Conservation (phyloP, 1,140 invertebrate species). For the Anagrus nilaparvatae region DNA sequence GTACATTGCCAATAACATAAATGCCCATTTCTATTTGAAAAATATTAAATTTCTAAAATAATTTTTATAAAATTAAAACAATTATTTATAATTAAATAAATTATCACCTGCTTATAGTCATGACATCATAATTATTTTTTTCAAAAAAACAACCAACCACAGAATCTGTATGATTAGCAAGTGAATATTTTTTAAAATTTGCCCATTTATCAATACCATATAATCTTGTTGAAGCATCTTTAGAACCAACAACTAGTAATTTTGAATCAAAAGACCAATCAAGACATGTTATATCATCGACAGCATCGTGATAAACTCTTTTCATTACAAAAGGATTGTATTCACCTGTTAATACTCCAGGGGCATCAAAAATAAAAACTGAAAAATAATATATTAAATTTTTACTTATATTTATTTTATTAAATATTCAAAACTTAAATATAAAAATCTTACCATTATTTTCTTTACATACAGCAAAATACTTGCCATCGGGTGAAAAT, state of each 20-base stretch:
- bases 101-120: constrained; percentile 58
- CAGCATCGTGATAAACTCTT: constrained; percentile 66
- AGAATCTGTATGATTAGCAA: constrained; percentile 72
- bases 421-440: constrained; percentile 11
- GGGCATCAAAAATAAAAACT: constrained; percentile 82
- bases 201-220: constrained; percentile 62
- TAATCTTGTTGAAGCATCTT: constrained; percentile 75
- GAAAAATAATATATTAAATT: constrained; percentile 24
- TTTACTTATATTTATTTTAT: constrained; percentile 9
- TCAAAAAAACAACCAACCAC: constrained; percentile 86
- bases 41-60: constrained; percentile 9
- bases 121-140: constrained; percentile 69
- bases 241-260: constrained; percentile 73
- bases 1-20: constrained; percentile 84
- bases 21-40: constrained; percentile 47
- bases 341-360: constrained; percentile 64
- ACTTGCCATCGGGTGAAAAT: constrained; percentile 91
- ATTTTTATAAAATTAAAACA: constrained; percentile 2
- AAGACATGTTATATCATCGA: constrained; percentile 73
- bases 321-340: constrained; percentile 85
- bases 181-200: constrained; percentile 61
- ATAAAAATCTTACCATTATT: constrained; percentile 52
- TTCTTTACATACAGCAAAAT: constrained; percentile 81
- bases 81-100: constrained; percentile 1
- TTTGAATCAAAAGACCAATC: constrained; percentile 90